A percentile compares a stretch with the other conserved stretches of the same genome.
Conservation (phyloP, 2,113 vertebrate species). For the Chelonoidis abingdonii region DNA sequence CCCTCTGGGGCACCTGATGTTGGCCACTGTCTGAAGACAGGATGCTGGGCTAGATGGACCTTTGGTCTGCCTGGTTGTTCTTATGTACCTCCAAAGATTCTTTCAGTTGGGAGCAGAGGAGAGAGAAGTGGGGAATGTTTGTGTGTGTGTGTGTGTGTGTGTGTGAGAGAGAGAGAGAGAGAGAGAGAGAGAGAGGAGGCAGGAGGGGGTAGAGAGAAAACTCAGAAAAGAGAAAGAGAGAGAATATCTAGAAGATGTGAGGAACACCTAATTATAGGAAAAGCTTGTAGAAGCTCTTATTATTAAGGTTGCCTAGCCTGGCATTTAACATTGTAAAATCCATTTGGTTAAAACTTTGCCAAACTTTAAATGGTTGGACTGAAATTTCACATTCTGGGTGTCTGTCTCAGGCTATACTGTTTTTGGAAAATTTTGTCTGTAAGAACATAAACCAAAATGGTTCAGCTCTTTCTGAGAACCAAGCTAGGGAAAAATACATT, state of each 20-base stretch:
- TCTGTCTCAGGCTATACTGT: neutral
- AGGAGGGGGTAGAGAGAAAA: neutral
- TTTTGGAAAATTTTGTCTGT: neutral
- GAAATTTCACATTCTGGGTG: too few relatives aligned
- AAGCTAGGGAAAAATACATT: too few relatives aligned
- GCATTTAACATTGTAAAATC: neutral
- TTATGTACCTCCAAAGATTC: neutral
- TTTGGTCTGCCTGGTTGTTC: too few relatives aligned
- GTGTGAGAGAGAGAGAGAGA: neutral
- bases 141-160: too few relatives aligned
- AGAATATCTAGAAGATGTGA: neutral
- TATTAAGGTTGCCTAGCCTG: neutral
- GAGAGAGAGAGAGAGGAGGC: neutral
- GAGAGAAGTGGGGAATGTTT: neutral
- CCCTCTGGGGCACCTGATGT: too few relatives aligned
- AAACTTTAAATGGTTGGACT: neutral
- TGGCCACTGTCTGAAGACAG: too few relatives aligned
- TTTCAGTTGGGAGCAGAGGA: neutral
- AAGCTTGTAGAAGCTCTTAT: neutral
- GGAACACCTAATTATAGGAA: neutral
- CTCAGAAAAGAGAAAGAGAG: neutral
- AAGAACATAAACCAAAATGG: neutral
- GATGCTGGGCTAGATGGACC: too few relatives aligned
- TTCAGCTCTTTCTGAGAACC: neutral
- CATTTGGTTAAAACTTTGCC: neutral